phyloP scores from a whole-genome alignment of 2,888 invertebrate species.

The Pyrrhia umbra region DNA sequence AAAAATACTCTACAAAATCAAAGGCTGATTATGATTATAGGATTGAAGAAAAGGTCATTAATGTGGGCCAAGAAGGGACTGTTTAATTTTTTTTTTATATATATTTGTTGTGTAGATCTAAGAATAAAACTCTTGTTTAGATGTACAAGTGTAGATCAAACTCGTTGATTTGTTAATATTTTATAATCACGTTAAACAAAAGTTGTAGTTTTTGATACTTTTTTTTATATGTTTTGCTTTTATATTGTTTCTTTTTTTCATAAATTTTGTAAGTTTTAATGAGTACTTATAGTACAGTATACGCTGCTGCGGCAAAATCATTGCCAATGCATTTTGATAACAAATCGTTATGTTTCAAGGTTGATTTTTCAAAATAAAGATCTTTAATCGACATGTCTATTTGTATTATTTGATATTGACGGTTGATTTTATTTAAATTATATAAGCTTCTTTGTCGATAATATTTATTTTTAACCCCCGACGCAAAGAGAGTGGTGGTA shows the following conservation, averaged over 20 bases:
- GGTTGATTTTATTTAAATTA: too few relatives aligned
- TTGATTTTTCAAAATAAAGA: constrained; percentile 63
- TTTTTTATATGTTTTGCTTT: constrained; percentile 5
- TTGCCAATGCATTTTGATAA: constrained; percentile 47
- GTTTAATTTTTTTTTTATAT: background rate
- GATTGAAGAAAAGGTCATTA: background rate
- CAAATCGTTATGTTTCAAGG: constrained; percentile 51
- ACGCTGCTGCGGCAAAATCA: constrained; percentile 44
- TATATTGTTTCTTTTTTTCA: background rate
- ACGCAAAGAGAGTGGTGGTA: too few relatives aligned
- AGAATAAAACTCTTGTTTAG: background rate
- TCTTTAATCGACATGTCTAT: background rate
- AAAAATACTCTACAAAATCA: background rate
- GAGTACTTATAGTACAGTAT: background rate
- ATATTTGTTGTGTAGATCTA: background rate
- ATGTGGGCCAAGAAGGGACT: background rate
- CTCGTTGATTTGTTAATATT: constrained; percentile 50
- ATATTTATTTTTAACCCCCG: too few relatives aligned
- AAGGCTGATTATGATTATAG: background rate
- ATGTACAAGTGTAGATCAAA: constrained; percentile 13
- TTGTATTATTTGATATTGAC: constrained; percentile 10
- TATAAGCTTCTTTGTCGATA: background rate
- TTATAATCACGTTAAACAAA: constrained; percentile 44
- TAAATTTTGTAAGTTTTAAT: background rate
- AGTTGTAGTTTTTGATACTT: constrained; percentile 25